These are phyloP conservation scores for Sebastes matsubarae DNA, from an alignment of 2,797 vertebrate species.

Conservation along the genomic window DNA sequence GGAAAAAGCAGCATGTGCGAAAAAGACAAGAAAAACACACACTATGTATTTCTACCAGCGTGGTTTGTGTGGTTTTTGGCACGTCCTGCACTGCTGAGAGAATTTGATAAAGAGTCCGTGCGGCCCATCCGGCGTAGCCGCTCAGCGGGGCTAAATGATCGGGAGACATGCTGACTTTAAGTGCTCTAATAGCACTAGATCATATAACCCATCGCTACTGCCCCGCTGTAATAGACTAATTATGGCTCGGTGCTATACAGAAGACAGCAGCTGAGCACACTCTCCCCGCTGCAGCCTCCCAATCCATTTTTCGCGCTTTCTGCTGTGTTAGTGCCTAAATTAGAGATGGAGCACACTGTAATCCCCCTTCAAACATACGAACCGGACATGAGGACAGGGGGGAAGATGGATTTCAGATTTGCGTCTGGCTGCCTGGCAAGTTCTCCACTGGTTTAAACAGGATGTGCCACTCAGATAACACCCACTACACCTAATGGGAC, in stretches of 20 bases:
- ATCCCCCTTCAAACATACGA: conserved; percentile 32
- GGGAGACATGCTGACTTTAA: conserved; percentile 64
- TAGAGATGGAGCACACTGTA: conserved; percentile 28
- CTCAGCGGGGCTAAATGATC: conserved; percentile 63
- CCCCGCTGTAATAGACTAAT: conserved; percentile 69
- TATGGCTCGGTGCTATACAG: conserved; percentile 45
- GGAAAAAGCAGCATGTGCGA: conserved; percentile 19
- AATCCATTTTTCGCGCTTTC: conserved; percentile 63
- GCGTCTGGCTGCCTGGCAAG: not conserved
- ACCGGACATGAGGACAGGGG: conserved; percentile 20
- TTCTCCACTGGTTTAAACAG: conserved; percentile 16
- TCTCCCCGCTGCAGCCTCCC: conserved; percentile 37
- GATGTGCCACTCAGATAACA: conserved; percentile 21
- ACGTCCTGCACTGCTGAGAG: conserved; percentile 39
- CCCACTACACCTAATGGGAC: conserved; percentile 5
- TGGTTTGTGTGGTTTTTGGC: conserved; percentile 40
- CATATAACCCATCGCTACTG: conserved; percentile 61
- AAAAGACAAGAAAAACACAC: conserved; percentile 23
- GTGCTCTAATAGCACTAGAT: conserved; percentile 70
- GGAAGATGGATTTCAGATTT: conserved; percentile 28
- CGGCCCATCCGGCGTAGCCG: conserved; percentile 36
- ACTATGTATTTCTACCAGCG: conserved; percentile 5
- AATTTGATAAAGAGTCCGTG: conserved; percentile 49
- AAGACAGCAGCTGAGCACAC: conserved; percentile 54
- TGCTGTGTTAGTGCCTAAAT: conserved; percentile 38